Conservation (phyloP, 64 coral and sea anemone genomes). For the Catalaphyllia jardinei region DNA sequence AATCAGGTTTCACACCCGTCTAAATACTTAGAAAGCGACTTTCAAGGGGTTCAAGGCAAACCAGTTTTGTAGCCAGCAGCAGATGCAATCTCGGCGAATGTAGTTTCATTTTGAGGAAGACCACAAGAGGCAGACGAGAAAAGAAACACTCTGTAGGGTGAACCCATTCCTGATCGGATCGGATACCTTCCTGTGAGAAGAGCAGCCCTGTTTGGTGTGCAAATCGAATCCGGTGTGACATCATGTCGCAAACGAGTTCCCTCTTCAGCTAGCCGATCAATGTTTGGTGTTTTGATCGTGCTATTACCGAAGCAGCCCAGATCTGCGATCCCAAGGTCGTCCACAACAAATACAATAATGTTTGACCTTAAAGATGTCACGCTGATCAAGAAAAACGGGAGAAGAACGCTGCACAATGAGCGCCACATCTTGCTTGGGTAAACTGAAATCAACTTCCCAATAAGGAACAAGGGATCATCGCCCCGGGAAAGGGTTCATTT, state of each 20-base stretch:
- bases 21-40: too few relatives aligned
- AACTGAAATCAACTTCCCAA: too few relatives aligned
- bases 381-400: not conserved
- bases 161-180: conserved; percentile 50
- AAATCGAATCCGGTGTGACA: conserved; percentile 55
- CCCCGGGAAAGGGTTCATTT: too few relatives aligned
- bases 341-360: conserved; percentile 72
- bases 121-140: conserved; percentile 18
- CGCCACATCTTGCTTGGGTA: not conserved
- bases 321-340: conserved; percentile 80
- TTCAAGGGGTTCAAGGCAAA: too few relatives aligned
- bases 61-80: conserved; percentile 56
- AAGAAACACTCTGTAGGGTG: conserved; percentile 41
- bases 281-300: conserved; percentile 77
- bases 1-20: too few relatives aligned
- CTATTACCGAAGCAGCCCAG: conserved; percentile 79
- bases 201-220: conserved; percentile 69
- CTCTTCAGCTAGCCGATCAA: conserved; percentile 57
- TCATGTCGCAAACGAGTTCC: conserved; percentile 63
- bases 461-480: too few relatives aligned
- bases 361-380: conserved; percentile 20
- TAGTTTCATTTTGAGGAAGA: conserved; percentile 65
- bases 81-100: conserved; percentile 36
- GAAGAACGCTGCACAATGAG: not conserved
- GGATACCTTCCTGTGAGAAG: conserved; percentile 75